Evolutionary conservation across 2,888 invertebrate genomes (phyloP), one percentile per base, ranked within the genome.

Genomic region (Melanostoma scalare): DNA sequence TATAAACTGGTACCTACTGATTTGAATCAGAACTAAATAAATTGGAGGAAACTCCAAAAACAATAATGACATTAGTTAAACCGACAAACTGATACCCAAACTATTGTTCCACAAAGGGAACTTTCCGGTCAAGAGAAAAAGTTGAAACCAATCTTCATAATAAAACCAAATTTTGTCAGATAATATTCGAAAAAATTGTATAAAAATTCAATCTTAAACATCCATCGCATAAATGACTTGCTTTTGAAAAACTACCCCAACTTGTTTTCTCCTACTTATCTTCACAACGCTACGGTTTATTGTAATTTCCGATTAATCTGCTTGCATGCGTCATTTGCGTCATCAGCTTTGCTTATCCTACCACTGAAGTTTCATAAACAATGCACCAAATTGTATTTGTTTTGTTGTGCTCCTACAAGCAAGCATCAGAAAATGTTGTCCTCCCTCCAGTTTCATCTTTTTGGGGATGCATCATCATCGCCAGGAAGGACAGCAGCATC

Each of bases 261-360:
- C 20, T 10, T 10, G 0, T 63, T 48, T 38, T 6, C 8, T 42
- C 31, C 55, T 60, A 73, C 61, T 55, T 44, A 75, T 84, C 71
- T 56, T 50, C 67, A 63, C 61, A 75, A 74, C 61, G 74, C 74
- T 44, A 71, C 53, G 71, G 84, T 84, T 79, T 84, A 79, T 84
- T 84, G 84, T 84, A 84, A 84, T 84, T 84, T 84, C 75, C 84
- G 79, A 79, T 84, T 84, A 84, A 84, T 79, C 84, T 84, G 84
- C 79, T 72, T 84, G 84, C 67, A 84, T 74, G 79, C 84, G 79
- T 84, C 84, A 84, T 84, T 79, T 84, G 61, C 84, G 79, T 84
- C 84, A 84, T 84, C 84, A 75, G 79, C 75, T 84, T 56, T 71
- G 65, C 79, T 65, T 71, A 84, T 74, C 74, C 79, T 75, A 53